Evolutionary conservation across 2,888 invertebrate species (phyloP).

Genomic region (Alsophila aescularia): DNA sequence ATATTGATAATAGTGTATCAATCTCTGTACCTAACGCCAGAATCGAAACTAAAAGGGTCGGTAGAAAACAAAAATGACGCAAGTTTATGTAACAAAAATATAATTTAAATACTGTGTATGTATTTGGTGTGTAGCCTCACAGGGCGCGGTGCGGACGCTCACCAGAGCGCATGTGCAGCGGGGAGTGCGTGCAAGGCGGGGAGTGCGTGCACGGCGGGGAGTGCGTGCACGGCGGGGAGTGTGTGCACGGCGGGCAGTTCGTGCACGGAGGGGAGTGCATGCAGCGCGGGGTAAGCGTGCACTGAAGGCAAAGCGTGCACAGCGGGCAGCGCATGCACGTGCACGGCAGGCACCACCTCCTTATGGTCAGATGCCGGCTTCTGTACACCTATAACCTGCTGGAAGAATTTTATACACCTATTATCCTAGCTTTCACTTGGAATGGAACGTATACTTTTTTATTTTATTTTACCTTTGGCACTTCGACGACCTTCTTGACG

Average conservation of each 20-base stretch:
- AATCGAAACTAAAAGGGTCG: no score
- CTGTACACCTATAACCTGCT: constrained; percentile 7
- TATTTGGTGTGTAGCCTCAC: constrained; percentile 14
- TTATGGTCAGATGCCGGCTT: constrained; percentile 55
- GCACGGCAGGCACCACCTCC: constrained; percentile 49
- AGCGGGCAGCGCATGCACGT: no score
- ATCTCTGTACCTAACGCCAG: no score
- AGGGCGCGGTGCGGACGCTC: constrained; percentile 2
- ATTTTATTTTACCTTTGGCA: constrained; percentile 53
- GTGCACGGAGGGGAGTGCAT: background rate
- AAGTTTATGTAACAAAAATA: constrained; percentile 9
- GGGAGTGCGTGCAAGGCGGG: constrained; percentile 6
- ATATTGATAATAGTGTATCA: no score
- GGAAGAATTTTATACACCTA: background rate
- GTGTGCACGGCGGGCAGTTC: background rate
- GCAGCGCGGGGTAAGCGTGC: no score
- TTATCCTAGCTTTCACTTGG: no score
- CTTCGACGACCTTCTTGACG: constrained; percentile 56
- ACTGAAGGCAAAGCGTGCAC: constrained; percentile 25
- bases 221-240: constrained; percentile 3
- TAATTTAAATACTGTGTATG: constrained; percentile 6
- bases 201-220: background rate
- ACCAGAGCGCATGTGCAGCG: constrained; percentile 12
- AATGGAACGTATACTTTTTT: background rate
- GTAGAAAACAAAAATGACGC: background rate